phyloP scores from a whole-genome alignment of 2,113 vertebrate species.

The Reinhardtius hippoglossoides region DNA sequence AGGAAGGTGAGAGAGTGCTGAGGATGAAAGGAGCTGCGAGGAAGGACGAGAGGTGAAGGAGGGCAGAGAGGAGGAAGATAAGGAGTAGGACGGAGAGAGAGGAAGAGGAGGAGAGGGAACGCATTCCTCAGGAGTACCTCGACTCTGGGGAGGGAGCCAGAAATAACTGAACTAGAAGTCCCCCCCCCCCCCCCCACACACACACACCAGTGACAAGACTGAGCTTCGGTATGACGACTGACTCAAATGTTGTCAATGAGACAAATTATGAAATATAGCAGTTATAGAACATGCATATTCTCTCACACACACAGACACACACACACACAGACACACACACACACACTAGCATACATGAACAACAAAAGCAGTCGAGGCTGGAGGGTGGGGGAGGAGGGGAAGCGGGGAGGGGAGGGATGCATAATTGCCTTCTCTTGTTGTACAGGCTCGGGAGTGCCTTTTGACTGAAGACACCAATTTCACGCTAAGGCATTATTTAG shows the following conservation, averaged over 20 bases:
- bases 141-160: constrained; percentile 75
- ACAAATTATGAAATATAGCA: neutral
- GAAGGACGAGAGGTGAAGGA: constrained; percentile 58
- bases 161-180: constrained; percentile 83
- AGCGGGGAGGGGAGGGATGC: constrained; percentile 26
- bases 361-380: constrained; percentile 26
- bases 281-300: neutral
- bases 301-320: neutral
- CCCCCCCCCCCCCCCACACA: constrained; percentile 38
- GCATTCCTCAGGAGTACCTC: constrained; percentile 72
- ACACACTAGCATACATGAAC: neutral
- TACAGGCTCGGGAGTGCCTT: constrained; percentile 78
- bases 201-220: constrained; percentile 6
- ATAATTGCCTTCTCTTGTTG: constrained; percentile 82
- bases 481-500: constrained; percentile 83
- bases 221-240: constrained; percentile 5
- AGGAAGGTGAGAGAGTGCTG: constrained; percentile 14
- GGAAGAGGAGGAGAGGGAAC: constrained; percentile 63
- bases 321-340: neutral
- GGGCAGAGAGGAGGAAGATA: constrained; percentile 48
- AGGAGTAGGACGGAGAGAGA: constrained; percentile 36
- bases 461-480: constrained; percentile 81
- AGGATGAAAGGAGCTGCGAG: constrained; percentile 16
- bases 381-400: constrained; percentile 9
- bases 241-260: neutral